Evolutionary conservation across 2,113 vertebrate genomes (phyloP).

Genomic region (Muntiacus muntjak): DNA sequence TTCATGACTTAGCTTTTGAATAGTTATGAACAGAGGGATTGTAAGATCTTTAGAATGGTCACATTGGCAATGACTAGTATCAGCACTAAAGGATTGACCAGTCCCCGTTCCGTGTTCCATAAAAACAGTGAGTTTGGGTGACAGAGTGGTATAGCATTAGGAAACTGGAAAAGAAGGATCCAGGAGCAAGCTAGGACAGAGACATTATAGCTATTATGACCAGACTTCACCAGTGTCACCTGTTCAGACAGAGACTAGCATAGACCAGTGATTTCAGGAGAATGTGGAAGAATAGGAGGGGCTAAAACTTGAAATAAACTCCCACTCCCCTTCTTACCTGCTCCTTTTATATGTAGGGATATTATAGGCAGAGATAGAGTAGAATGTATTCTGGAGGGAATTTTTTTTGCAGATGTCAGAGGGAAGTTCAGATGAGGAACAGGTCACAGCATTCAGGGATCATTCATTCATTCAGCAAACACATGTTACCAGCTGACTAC

Average conservation of each 20-base stretch:
- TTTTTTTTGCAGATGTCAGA: not conserved
- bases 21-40: not conserved
- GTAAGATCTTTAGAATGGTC: not conserved
- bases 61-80: not conserved
- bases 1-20: not conserved
- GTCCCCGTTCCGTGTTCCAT: not conserved
- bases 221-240: not conserved
- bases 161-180: not conserved
- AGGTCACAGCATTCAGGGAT: not conserved
- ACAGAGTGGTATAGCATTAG: not conserved
- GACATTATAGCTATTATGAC: not conserved
- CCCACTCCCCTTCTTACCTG: not conserved
- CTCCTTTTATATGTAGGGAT: not conserved
- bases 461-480: conserved; percentile 39
- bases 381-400: not conserved
- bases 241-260: not conserved
- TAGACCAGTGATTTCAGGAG: not conserved
- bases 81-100: not conserved
- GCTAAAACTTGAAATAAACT: not conserved
- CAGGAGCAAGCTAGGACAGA: not conserved
- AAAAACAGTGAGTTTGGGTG: not conserved
- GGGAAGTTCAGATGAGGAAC: not conserved
- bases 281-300: not conserved
- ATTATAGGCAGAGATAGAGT: not conserved
- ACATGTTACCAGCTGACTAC: not conserved